Percentiles rank a stretch among this genome's conserved stretches.
Conservation (phyloP, 53 echinoderm and acorn worm genomes). For the Glandiceps talaboti region DNA sequence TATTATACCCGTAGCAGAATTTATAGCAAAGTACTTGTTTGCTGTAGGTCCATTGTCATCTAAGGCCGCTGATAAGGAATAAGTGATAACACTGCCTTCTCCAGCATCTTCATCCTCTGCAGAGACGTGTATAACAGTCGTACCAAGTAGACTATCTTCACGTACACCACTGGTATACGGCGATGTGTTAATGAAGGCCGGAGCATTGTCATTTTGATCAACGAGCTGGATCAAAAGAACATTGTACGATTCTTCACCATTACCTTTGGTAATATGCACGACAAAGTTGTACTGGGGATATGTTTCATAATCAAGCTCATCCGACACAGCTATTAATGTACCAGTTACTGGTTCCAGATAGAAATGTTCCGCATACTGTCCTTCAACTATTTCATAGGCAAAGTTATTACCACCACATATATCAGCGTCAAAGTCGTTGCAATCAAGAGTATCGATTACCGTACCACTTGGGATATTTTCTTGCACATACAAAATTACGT, state of each 20-base stretch:
- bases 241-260: not conserved
- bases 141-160: not conserved
- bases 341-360: not conserved
- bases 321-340: not conserved
- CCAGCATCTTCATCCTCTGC: not conserved
- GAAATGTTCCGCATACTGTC: not conserved
- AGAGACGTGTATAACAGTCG: not conserved
- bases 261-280: not conserved
- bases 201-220: not conserved
- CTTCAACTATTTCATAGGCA: not conserved
- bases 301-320: not conserved
- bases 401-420: not conserved
- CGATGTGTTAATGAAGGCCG: not conserved
- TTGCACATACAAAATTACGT: not conserved
- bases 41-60: not conserved
- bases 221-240: not conserved
- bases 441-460: slow-evolving; percentile 3
- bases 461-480: slow-evolving; percentile 38
- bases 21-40: not conserved
- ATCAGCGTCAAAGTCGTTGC: not conserved
- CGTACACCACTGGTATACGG: not conserved
- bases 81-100: not conserved
- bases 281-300: not conserved
- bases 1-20: not conserved
- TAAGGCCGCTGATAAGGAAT: not conserved